Evolutionary conservation across 2,113 vertebrate genomes (phyloP), one percentile per base, ranked within the genome.

Genomic region (Guaruba guarouba): DNA sequence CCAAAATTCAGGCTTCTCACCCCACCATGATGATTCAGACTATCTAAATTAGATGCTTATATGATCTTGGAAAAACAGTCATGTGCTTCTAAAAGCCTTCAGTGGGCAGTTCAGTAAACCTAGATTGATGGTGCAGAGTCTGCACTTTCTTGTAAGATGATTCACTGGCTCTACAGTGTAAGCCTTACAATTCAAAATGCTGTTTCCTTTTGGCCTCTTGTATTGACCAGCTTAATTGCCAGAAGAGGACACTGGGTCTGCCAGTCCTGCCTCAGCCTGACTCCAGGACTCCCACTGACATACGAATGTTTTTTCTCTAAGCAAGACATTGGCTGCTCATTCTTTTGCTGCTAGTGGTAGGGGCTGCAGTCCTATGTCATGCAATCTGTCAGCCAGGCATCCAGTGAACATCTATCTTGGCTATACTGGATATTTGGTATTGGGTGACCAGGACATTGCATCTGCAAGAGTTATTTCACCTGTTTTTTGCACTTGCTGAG

Each of bases 1-100:
- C 94, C 71, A 92, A 88, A 93, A 92, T 93, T 93, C 86, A 86
- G 61, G 33, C 55, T 88, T 90, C 76, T 93, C 52, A 14, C 88
- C 48, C 51, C 64, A 83, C 33, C 46, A 75, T 77, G 1, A 5
- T 96, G 88, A 92, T 86, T 90, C 92, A 88, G 68, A 86, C 27
- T 82, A 29, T 74, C 76, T 63, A 81, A 92, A 84, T 88, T 78
- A 88, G 43, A 86, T 49, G 33, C 2, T 90, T 71, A 10, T 39
- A 14, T 70, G 73, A 64, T 92, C 75, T 62, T 86, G 82, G 57
- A 51, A 86, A 83, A 82, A 85, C 17, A 85, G 28, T 64, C 61
- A 81, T 43, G 82, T 92, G 61, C 35, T 81, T 54, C 79, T 82
- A 39, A 90, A 93, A 88, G 17, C 59, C 75, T 59, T 90, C 4